Evolutionary conservation across 1,140 invertebrate genomes (phyloP), one percentile per base, ranked within the genome.

Genomic region (Thaumatotibia leucotreta): DNA sequence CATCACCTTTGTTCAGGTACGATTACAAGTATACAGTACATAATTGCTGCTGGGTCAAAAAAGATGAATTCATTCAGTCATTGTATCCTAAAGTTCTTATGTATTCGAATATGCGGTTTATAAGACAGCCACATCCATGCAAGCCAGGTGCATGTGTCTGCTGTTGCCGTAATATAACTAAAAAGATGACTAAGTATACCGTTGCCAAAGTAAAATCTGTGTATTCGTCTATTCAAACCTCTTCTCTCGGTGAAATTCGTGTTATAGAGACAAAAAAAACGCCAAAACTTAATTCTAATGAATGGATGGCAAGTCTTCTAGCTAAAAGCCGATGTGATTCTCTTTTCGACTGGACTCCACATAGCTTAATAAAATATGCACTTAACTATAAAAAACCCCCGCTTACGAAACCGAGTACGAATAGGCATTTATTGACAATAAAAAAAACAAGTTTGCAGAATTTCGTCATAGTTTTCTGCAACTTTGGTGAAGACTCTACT

Each of bases 41-140:
- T 5, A 65, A 23, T 63, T 73, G 71, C 24, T 73, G 72, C 31
- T 73, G 72, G 72, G 63, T 50, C 45, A 63, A 64, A 17, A 65
- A 68, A 62, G 61, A 73, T 35, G 11, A 49, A 20, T 49, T 14
- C 33, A 45, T 73, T 54, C 23, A 10, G 23, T 24, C 20, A 4
- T 54, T 54, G 50, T 27, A 54, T 11, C 50, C 50, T 54, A 54
- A 54, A 23, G 50, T 54, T n/a, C 50, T 54, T 6, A 5, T 27
- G 27, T 27, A 27, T 54, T 10, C 22, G 4, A 54, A 24, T 17
- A 2, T 24, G n/a, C 50, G 50, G 9, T 54, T 54, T 10, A 54
- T 54, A n/a, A 54, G 24, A 54, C 10, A 24, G 50, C 23, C 11
- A 23, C 50, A 54, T 9, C 22, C 50, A 0, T 54, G 50, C 23